A percentile compares a stretch with the other conserved stretches of the same genome.
phyloP scores from a whole-genome alignment of 2,888 invertebrate species.

The Notodonta dromedarius region DNA sequence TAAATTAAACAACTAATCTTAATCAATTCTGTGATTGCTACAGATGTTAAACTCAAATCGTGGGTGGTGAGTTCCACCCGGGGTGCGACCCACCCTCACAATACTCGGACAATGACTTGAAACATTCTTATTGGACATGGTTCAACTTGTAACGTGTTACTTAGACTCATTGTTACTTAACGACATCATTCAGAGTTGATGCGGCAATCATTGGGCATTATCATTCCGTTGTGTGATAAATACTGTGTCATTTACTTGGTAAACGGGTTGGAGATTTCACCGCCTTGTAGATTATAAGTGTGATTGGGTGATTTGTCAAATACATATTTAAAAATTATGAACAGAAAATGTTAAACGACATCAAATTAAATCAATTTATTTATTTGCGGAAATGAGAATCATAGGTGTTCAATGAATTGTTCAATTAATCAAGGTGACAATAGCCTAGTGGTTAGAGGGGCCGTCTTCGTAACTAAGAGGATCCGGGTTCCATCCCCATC shows the following conservation, averaged over 20 bases:
- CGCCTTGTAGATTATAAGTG: neutral
- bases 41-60: conserved; percentile 35
- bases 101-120: conserved; percentile 38
- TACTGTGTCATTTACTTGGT: conserved; percentile 5
- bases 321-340: too few species aligned
- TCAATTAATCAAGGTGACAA: too few species aligned
- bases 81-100: conserved; percentile 32
- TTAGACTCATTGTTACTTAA: conserved; percentile 48
- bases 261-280: neutral
- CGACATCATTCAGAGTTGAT: conserved; percentile 47
- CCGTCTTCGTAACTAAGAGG: too few species aligned
- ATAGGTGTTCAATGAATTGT: too few species aligned
- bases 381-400: too few species aligned
- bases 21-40: neutral
- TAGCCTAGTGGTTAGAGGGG: too few species aligned
- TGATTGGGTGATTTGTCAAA: neutral
- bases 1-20: conserved; percentile 4
- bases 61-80: conserved; percentile 35
- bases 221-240: conserved; percentile 5
- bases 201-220: conserved; percentile 6
- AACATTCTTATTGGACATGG: conserved; percentile 54
- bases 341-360: too few species aligned
- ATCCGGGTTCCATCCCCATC: too few species aligned
- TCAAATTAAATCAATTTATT: too few species aligned
- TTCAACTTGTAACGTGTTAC: conserved; percentile 53